A percentile compares a stretch with the other conserved stretches of the same genome.
These are phyloP conservation scores for Mionectes macconnelli DNA, from an alignment of 2,113 vertebrate species.

Conservation along the genomic window DNA sequence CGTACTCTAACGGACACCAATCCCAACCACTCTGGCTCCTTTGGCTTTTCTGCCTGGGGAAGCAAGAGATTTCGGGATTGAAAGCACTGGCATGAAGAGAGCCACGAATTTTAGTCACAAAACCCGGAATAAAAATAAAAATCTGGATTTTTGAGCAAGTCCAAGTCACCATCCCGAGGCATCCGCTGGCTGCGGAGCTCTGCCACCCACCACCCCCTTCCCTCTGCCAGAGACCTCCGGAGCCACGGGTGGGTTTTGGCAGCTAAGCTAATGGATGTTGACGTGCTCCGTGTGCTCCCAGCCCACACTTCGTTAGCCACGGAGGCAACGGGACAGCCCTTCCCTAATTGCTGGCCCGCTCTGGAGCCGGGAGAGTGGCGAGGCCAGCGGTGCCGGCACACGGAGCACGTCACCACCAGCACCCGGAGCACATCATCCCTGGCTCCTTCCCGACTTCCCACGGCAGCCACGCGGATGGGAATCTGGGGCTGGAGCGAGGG, in stretches of 20 bases:
- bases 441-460: neutral
- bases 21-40: neutral
- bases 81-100: neutral
- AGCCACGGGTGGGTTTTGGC: neutral
- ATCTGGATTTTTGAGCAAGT: neutral
- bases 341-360: neutral
- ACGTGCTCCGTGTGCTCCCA: neutral
- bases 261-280: neutral
- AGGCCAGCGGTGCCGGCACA: neutral
- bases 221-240: accelerated
- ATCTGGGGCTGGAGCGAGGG: neutral
- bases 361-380: neutral
- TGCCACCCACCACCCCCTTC: neutral
- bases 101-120: neutral
- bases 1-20: accelerated
- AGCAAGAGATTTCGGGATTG: neutral
- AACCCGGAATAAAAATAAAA: neutral
- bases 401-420: neutral
- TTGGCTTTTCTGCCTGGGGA: neutral
- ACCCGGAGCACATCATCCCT: neutral
- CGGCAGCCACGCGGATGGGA: neutral
- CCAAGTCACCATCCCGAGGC: neutral
- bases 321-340: neutral
- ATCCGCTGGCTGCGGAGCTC: neutral
- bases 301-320: neutral